phyloP scores from a whole-genome alignment of 2,888 invertebrate genomes.

The Apodemia zela region DNA sequence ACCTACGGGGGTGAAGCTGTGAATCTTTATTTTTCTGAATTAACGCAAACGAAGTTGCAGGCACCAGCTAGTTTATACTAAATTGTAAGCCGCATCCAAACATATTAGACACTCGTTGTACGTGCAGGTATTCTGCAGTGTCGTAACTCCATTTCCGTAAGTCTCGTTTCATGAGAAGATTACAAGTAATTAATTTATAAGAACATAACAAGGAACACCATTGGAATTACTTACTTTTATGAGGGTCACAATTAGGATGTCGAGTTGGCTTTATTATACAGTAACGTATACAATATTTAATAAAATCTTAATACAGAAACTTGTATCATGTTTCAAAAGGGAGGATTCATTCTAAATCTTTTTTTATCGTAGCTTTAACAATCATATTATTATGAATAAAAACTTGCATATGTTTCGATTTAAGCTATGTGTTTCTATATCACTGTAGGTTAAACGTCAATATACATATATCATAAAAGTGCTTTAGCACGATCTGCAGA shows the following conservation, averaged over 20 bases:
- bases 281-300: conserved; percentile 2
- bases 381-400: no score
- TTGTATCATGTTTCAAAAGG: no score
- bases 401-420: no score
- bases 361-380: no score
- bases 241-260: conserved; percentile 39
- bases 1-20: no score
- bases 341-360: no score
- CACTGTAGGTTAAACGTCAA: no score
- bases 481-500: no score
- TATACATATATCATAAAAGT: no score
- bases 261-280: not conserved
- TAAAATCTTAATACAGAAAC: not conserved
- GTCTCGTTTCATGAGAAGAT: conserved; percentile 77
- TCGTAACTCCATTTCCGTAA: conserved; percentile 77
- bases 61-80: not conserved
- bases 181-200: conserved; percentile 81
- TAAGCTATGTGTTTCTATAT: no score
- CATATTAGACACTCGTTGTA: conserved; percentile 23
- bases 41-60: no score
- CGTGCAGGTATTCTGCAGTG: conserved; percentile 44
- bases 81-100: conserved; percentile 24
- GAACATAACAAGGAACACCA: conserved; percentile 70
- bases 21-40: no score
- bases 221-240: conserved; percentile 55